Percentiles rank a stretch among this genome's conserved stretches.
phyloP scores from a whole-genome alignment of 1,140 invertebrate species.

The Brachionus rubens region DNA sequence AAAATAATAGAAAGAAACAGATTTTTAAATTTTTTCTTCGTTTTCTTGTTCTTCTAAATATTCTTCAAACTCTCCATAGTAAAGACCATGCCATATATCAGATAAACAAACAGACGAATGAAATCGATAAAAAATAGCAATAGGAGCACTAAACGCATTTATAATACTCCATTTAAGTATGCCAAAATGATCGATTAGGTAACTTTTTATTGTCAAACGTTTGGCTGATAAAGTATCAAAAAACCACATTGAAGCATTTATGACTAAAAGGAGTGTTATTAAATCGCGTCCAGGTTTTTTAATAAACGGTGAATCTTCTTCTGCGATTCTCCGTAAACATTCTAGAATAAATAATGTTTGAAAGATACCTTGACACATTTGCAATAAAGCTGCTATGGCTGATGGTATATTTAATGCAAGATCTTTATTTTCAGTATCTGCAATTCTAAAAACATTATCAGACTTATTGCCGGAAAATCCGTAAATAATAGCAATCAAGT shows the following conservation, averaged over 20 bases:
- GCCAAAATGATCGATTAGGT: conserved; percentile 53
- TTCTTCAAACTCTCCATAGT: conserved; percentile 38
- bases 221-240: conserved; percentile 54
- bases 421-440: background rate
- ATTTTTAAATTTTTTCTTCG: background rate
- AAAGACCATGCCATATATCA: conserved; percentile 52
- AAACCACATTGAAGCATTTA: conserved; percentile 66
- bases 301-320: conserved; percentile 81
- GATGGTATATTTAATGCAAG: background rate
- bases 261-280: conserved; percentile 88
- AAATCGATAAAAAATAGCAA: conserved; percentile 55
- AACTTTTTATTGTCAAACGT: conserved; percentile 50
- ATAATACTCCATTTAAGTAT: conserved; percentile 53
- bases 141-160: conserved; percentile 53
- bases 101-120: conserved; percentile 56
- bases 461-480: background rate
- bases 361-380: conserved; percentile 82
- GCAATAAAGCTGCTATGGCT: conserved; percentile 49
- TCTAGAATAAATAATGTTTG: conserved; percentile 76
- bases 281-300: conserved; percentile 89
- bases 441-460: background rate
- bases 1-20: background rate
- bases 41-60: conserved; percentile 46
- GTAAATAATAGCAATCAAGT: conserved; percentile 23
- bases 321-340: conserved; percentile 70